Evolutionary conservation across 2,888 invertebrate genomes (phyloP), one percentile per base, ranked within the genome.

Genomic region (Caenorhabditis wallacei): DNA sequence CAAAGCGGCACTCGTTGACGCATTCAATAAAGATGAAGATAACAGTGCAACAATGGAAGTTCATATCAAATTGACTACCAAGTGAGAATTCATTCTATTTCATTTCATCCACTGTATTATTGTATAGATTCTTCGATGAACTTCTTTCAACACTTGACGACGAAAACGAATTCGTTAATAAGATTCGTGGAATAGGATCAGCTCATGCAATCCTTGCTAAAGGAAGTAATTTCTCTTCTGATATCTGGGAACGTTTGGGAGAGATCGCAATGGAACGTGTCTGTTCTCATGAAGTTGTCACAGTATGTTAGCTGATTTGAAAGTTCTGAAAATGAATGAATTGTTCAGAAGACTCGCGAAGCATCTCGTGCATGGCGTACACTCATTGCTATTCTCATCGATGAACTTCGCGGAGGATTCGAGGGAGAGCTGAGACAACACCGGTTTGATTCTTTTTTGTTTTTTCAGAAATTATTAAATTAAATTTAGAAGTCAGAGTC

Each of bases 111-210:
- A n/a, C n/a, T n/a, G n/a, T n/a, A n/a, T n/a, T n/a, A n/a, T n/a
- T n/a, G n/a, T n/a, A n/a, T 72, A 91, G 91, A 78, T 91, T 91
- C 79, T 88, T 91, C 80, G 91, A 91, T 53, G 91, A 91, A 51
- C 57, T 91, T 18, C 82, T 91, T 30, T 43, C 84, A 2, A 85
- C 78, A 24, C 84, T 89, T 16, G 91, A 91, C 59, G 87, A 90
- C 66, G 90, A 90, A 43, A 84, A 80, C 22, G 89, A 89, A 57
- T 88, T 81, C 30, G 70, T 84, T n/a, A 59, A 70, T 7, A 80
- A 79, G 37, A 82, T 87, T 22, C 84, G 83, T 22, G 61, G 56
- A 26, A 83, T 87, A 64, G 87, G 87, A 66, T 75, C 84, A 18
- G 84, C 78, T 0, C 88, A 88, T 64, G 88, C 87, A 8, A 80